These are phyloP conservation scores for Drosophila azteca DNA, from an alignment of 1,140 invertebrate genomes.

Conservation along the genomic window DNA sequence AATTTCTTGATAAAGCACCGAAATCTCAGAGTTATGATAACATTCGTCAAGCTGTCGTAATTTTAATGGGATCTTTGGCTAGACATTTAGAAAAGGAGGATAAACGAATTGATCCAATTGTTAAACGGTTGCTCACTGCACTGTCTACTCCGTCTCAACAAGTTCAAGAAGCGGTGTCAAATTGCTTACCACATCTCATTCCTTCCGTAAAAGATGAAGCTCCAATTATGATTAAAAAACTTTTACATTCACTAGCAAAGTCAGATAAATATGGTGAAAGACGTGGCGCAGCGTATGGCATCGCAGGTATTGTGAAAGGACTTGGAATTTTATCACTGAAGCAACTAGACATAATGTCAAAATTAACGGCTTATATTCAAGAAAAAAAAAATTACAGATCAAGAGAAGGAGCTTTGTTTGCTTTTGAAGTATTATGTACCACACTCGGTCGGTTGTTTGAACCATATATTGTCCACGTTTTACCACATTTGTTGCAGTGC, in stretches of 20 bases:
- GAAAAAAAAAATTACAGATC: conserved; percentile 98
- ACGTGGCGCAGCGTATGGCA: conserved; percentile 93
- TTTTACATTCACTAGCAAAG: conserved; percentile 94
- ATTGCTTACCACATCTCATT: conserved; percentile 97
- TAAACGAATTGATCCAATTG: conserved; percentile 94
- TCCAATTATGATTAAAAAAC: conserved; percentile 92
- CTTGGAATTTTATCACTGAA: conserved; percentile 98
- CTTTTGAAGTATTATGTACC: conserved; percentile 98
- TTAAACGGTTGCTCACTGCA: conserved; percentile 94
- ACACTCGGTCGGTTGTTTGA: conserved; percentile 98
- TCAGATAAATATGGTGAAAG: conserved; percentile 98
- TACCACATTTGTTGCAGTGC: conserved; percentile 97
- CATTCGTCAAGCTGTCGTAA: conserved; percentile 97
- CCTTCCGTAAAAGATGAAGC: conserved; percentile 96
- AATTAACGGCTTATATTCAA: conserved; percentile 96
- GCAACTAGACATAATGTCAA: conserved; percentile 97
- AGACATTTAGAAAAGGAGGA: conserved; percentile 97
- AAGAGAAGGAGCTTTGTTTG: conserved; percentile 97
- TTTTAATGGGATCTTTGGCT: conserved; percentile 98
- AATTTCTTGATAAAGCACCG: conserved; percentile 94
- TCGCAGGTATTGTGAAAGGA: conserved; percentile 96
- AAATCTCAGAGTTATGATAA: conserved; percentile 96
- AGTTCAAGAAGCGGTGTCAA: conserved; percentile 98
- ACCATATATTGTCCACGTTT: conserved; percentile 98
- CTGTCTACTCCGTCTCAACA: conserved; percentile 98